A percentile compares a stretch with the other conserved stretches of the same genome.
phyloP scores from a whole-genome alignment of 1,140 invertebrate species.

The Doryteuthis pealeii region DNA sequence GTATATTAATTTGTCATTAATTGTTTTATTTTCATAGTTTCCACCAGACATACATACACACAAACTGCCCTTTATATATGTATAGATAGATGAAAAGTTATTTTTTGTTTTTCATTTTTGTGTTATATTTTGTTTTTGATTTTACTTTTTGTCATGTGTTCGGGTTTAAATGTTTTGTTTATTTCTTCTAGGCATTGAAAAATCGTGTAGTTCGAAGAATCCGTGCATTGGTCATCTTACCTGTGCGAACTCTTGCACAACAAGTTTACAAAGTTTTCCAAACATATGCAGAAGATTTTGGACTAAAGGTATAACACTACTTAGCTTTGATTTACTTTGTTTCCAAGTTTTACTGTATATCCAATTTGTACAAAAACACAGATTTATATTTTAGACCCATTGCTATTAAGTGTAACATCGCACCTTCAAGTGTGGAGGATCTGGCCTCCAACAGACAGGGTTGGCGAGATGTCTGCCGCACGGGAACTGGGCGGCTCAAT shows the following conservation, averaged over 20 bases:
- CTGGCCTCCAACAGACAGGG: no score
- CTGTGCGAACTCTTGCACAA: conserved; percentile 85
- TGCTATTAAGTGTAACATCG: background rate
- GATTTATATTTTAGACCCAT: conserved; percentile 11
- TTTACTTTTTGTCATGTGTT: no score
- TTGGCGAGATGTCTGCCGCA: no score
- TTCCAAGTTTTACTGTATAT: background rate
- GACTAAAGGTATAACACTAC: conserved; percentile 67
- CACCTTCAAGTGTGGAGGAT: no score
- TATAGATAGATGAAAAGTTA: no score
- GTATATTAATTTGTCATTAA: no score
- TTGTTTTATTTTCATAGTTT: no score
- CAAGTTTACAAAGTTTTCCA: conserved; percentile 86
- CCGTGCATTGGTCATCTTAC: conserved; percentile 83
- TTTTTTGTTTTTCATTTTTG: no score
- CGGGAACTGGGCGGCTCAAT: no score
- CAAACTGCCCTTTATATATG: no score
- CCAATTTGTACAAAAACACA: background rate
- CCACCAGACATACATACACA: no score
- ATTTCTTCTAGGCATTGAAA: conserved; percentile 57
- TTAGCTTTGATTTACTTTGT: conserved; percentile 1
- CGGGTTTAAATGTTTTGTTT: background rate
- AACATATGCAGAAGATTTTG: conserved; percentile 72
- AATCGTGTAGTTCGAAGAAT: conserved; percentile 65
- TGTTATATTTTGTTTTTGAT: no score